Evolutionary conservation across 2,888 invertebrate genomes (phyloP), one percentile per base, ranked within the genome.

Genomic region (Oligia fasciuncula): DNA sequence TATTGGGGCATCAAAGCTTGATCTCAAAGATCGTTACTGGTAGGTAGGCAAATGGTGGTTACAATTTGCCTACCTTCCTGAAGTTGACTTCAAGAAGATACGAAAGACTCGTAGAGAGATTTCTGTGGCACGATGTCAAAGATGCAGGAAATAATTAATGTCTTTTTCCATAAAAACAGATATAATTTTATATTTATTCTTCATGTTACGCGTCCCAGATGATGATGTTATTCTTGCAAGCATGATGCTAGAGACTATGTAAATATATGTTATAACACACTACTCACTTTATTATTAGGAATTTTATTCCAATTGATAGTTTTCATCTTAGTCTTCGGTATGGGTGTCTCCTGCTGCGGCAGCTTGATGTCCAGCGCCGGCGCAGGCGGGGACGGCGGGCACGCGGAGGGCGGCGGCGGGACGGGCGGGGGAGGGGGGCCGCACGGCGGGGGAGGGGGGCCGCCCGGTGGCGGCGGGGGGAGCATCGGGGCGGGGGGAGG

Each of bases 271-370:
- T 46, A 46, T 46, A 46, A 46, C 46, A 51, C 54, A 57, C 11
- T 60, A 91, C 93, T 94, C 65, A 98, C 98, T 97, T 98, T 99
- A 93, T 98, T 98, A 92, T 98, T 98, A 62, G 99, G 99, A 91
- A 99, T 99, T 95, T 99, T 99, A 93, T 99, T 99, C 99, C 99
- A 99, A 93, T 99, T 99, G 85, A 99, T 98, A 0, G 99, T 99
- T 96, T 99, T 99, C 99, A 99, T 99, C 95, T 99, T 99, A 51
- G 98, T 98, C 94, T 98, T 99, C n/a, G 99, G 99, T 80, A 98
- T 98, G 0, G 99, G 99, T 2, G 98, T 99, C 91, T 98, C 98
- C 93, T 99, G 99, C 91, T 99, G 99, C 23, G 99, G 99, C 90
- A 99, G 96, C 88, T 98, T 97, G 89, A 96, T 87, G 92, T 95